Evolutionary conservation across 1,140 invertebrate species (phyloP).

Genomic region (Bathynomus jamesi): DNA sequence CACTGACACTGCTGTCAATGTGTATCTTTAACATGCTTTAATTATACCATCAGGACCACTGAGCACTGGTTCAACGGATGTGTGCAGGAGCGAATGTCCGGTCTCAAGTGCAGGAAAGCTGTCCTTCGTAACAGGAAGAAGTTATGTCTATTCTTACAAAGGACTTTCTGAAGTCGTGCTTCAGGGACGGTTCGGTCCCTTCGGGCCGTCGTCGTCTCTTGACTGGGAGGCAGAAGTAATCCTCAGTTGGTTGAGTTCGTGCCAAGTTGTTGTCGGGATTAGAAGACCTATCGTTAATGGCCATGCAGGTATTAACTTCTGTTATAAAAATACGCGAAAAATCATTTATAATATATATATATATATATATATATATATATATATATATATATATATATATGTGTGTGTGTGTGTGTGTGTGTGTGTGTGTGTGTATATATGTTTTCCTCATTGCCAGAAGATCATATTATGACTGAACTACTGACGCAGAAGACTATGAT

Average conservation of each 20-base stretch:
- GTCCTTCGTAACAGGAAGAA: background rate
- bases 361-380: constrained; percentile 1
- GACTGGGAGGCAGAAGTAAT: background rate
- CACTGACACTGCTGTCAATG: too few relatives aligned
- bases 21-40: too few relatives aligned
- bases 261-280: background rate
- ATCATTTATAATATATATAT: background rate
- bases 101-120: too few relatives aligned
- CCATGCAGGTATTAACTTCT: background rate
- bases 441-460: background rate
- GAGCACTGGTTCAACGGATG: too few relatives aligned
- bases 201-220: background rate
- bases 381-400: constrained; percentile 2
- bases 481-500: background rate
- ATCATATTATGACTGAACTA: background rate
- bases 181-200: background rate
- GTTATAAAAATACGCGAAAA: background rate
- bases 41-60: too few relatives aligned
- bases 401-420: background rate
- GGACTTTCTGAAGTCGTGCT: background rate
- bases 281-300: background rate
- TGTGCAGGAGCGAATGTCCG: too few relatives aligned
- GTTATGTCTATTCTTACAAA: background rate
- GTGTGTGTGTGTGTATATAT: background rate
- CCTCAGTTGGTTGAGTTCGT: background rate